Evolutionary conservation across 2,888 invertebrate species (phyloP).

Genomic region (Melieria picta): DNA sequence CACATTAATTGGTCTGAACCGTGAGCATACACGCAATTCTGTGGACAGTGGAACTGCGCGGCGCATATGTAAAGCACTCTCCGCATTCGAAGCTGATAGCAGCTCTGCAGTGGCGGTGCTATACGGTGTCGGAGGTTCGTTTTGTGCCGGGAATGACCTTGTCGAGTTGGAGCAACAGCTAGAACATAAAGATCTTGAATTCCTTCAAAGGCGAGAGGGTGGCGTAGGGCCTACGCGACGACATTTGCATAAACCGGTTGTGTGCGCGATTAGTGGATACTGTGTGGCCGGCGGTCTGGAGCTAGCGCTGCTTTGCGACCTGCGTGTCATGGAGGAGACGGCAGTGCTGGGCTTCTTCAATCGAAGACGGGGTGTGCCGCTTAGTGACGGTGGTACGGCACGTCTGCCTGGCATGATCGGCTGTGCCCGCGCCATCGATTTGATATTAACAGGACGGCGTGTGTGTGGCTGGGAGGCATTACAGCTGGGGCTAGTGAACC

Average conservation of each 20-base stretch:
- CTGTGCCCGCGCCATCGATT: conserved; percentile 84
- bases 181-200: conserved; percentile 46
- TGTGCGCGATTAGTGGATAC: conserved; percentile 89
- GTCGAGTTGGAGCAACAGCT: conserved; percentile 71
- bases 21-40: conserved; percentile 84
- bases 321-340: conserved; percentile 87
- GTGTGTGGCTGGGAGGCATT: conserved; percentile 82
- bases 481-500: conserved; percentile 82
- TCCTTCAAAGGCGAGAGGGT: conserved; percentile 63
- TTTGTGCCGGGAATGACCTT: conserved; percentile 92
- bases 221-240: conserved; percentile 68
- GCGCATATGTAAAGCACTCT: conserved; percentile 76
- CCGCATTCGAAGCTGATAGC: conserved; percentile 81
- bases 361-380: conserved; percentile 87
- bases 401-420: conserved; percentile 86
- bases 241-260: conserved; percentile 82
- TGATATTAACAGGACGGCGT: conserved; percentile 85
- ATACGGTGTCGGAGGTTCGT: conserved; percentile 89
- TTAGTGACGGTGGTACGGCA: conserved; percentile 84
- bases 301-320: conserved; percentile 89
- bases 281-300: conserved; percentile 93
- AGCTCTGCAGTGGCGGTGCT: conserved; percentile 79
- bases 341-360: conserved; percentile 84
- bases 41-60: conserved; percentile 76
- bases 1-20: conserved; percentile 85